Conservation (phyloP, 2,797 vertebrate genomes). For the Xerus rutilus region DNA sequence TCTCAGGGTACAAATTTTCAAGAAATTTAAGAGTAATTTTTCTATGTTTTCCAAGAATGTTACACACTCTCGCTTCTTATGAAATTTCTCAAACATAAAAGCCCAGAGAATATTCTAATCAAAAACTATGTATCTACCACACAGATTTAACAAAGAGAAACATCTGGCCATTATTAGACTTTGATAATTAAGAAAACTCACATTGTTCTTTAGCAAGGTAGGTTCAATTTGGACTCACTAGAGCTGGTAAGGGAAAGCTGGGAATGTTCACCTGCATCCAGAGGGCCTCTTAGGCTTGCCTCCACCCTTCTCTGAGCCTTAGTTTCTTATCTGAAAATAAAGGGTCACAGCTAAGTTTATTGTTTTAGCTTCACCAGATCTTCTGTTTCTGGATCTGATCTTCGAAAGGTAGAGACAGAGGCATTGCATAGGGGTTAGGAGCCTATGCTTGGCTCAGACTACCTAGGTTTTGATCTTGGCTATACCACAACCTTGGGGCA, state of each 20-base stretch:
- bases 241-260: fast-evolving
- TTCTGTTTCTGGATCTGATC: neutral
- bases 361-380: neutral
- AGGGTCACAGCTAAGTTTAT: neutral
- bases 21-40: neutral
- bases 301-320: neutral
- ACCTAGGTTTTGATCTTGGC: neutral
- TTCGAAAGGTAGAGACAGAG: neutral
- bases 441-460: neutral
- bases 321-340: neutral
- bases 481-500: neutral
- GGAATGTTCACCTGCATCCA: neutral
- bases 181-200: neutral
- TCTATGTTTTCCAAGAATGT: neutral
- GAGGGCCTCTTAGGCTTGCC: too few species aligned
- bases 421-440: neutral
- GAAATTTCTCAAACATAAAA: neutral
- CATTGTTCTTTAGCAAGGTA: neutral
- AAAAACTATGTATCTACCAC: neutral
- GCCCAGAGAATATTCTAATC: neutral
- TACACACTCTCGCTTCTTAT: neutral
- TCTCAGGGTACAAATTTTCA: neutral
- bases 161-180: neutral
- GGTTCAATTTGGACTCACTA: neutral
- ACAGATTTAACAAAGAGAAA: neutral